Conservation (phyloP, 92 coral and sea anemone species). For the Desmophyllum pertusum region DNA sequence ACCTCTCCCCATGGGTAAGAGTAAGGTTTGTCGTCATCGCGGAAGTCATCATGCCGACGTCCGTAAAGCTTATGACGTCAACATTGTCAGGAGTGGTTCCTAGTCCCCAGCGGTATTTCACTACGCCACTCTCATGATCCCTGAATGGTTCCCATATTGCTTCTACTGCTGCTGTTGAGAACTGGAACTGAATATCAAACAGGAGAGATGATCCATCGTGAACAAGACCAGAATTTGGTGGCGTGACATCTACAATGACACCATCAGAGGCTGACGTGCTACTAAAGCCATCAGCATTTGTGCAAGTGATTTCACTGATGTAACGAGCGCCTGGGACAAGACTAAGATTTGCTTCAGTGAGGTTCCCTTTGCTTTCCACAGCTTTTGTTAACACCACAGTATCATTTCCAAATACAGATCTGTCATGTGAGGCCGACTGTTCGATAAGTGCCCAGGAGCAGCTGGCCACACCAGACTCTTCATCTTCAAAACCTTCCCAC, state of each 20-base stretch:
- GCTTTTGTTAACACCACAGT: slow-evolving; percentile 48
- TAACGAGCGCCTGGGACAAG: slow-evolving; percentile 81
- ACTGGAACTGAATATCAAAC: slow-evolving; percentile 62
- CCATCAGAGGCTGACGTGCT: slow-evolving; percentile 80
- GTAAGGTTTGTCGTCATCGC: slow-evolving; percentile 67
- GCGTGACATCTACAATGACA: slow-evolving; percentile 78
- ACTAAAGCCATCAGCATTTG: slow-evolving; percentile 83
- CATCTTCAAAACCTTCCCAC: slow-evolving; percentile 83
- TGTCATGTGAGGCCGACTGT: slow-evolving; percentile 65
- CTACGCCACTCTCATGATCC: slow-evolving; percentile 87
- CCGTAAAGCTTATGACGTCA: slow-evolving; percentile 69
- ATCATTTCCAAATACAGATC: slow-evolving; percentile 65
- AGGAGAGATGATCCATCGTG: slow-evolving; percentile 62
- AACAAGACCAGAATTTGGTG: slow-evolving; percentile 69
- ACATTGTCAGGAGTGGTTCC: slow-evolving; percentile 83
- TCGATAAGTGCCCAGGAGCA: slow-evolving; percentile 80
- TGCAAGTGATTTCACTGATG: slow-evolving; percentile 77
- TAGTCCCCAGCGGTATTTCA: slow-evolving; percentile 87
- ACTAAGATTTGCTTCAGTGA: slow-evolving; percentile 62
- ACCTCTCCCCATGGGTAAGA: slow-evolving; percentile 62
- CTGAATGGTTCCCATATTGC: slow-evolving; percentile 74
- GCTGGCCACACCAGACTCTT: slow-evolving; percentile 69
- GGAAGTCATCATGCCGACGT: slow-evolving; percentile 65
- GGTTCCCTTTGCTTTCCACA: slow-evolving; percentile 61
- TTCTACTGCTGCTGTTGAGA: slow-evolving; percentile 50